Evolutionary conservation across 2,888 invertebrate species (phyloP), one percentile per base, ranked within the genome.

Genomic region (Agapostemon virescens): DNA sequence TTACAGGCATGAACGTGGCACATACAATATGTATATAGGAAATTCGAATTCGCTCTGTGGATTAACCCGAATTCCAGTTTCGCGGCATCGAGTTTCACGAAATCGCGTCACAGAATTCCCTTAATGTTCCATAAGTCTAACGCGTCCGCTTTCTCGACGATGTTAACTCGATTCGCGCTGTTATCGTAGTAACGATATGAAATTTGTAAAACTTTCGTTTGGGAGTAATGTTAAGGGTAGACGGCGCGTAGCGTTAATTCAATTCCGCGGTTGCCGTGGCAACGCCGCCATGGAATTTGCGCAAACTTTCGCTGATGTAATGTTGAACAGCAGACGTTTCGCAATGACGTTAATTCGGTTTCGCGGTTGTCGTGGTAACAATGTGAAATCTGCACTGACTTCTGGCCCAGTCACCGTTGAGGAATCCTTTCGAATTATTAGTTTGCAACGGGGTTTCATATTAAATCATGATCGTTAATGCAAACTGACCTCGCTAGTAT

Each of bases 261-360:
- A 64, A 40, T 80, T 73, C n/a, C 69, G 45, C 38, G 80, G 81
- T 80, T 40, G 38, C 42, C 30, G 33, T 80, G 23, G 80, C 45
- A 80, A 80, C 79, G 26, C 36, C 40, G 45, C 15, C 64, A 23
- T n/a, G 61, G 63, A 80, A 80, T 80, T 80, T 73, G 69, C 33
- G 64, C 72, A 66, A 80, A 80, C 80, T 80, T 73, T 69, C 42
- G 52, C 45, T 40, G 72, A 64, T 72, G 79, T 72, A 79, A 79
- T 52, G 79, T 79, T 79, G 67, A 79, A 79, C 30, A 67, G 79
- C 33, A 67, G 63, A 52, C 71, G 63, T 55, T 26, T 80, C 79
- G 69, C 79, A 80, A 80, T 80, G 73, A 72, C 71, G 72, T 80
- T 80, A 72, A 80, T 79, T 80, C 64, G 36, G 81, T 80, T 80